Evolutionary conservation across 92 coral and sea anemone species (phyloP), one percentile per base, ranked within the genome.

Genomic region (Pocillopora grandis): DNA sequence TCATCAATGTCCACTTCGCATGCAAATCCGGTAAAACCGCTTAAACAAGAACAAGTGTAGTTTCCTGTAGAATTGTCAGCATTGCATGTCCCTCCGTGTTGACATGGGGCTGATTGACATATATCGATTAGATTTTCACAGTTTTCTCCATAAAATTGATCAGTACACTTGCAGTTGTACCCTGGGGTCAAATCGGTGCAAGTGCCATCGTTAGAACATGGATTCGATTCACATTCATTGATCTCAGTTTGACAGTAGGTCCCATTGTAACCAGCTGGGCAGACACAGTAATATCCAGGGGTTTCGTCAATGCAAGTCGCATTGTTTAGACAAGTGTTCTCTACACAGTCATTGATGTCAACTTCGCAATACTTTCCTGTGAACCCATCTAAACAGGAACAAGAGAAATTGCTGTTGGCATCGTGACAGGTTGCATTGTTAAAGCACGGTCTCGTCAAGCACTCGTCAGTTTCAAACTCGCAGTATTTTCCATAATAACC

Each of bases 191-290:
- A 14, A 20, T 90, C 78, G 10, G 52, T 21, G 37, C 93, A 90
- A 5, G 93, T 90, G 1, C 93, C 90, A 59, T 84, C 79, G 88
- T 90, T 90, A 63, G 65, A 9, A 56, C 93, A 90, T 23, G 93
- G 93, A n/a, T 55, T 48, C 10, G 83, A 48, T 20, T 79, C 55
- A 23, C 93, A 90, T 59, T 88, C 86, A 61, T 87, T 27, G 18
- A 87, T 63, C 69, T 90, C 90, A 1, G 60, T 75, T 14, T 90
- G 81, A 65, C 93, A 90, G 80, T 71, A 79, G 5, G 88, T 87
- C 7, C 93, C 93, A 73, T 83, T 90, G 82, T 72, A 90, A 8
- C 93, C 93, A 23, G 75, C 88, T 10, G 35, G 19, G 60, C 93
- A 90, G 11, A 55, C 27, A 42, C 93, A 90, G 27, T 62, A 9